Base-by-base conservation (phyloP, 2,797 vertebrate species). In the Gymnocypris eckloni region DNA sequence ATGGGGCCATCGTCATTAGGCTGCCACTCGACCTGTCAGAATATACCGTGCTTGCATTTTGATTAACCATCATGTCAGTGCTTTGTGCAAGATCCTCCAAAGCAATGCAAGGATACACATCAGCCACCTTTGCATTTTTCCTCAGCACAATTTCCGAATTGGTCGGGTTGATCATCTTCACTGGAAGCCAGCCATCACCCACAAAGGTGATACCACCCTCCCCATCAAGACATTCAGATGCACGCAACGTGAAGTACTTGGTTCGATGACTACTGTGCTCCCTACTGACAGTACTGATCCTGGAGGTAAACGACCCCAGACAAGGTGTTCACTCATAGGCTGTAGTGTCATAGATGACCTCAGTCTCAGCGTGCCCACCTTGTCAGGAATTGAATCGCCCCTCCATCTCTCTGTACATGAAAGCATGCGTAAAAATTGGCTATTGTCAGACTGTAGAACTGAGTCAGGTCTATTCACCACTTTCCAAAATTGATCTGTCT, bases 61-160 rank as follows among this genome's bases (percentile, higher is more conserved):
- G 70, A 1, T 7, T 16, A 73, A 73, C 9, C n/a, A 41, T 15
- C 0, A 6, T 4, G 18, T 43, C 52, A 13, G 18, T 37, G 2
- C 4, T 28, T 43, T 41, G 54, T 1, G 13, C 64, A 0, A 81
- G 45, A 3, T 69, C 43, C 41, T 81, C 45, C 28, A 86, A 77
- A 9, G 72, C 50, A 9, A 86, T 6, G 10, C 67, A 83, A 9
- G 67, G 76, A 12, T 83, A 66, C 2, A 87, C 56, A 50, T 84
- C 81, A 13, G 86, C 81, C 28, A 52, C 41, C 8, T 87, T 87
- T 3, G 81, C 45, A 69, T 87, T 83, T 61, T 50, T 72, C 16
- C 76, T 59, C 11, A 87, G 7, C 18, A 50, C 64, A 20, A 80
- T 72, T 25, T 67, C n/a, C 15, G 12, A 11, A 7, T n/a, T 43